Percentiles rank a stretch among this genome's conserved stretches.
These are phyloP conservation scores for Dryas iulia DNA, from an alignment of 1,140 invertebrate genomes.

Conservation along the genomic window DNA sequence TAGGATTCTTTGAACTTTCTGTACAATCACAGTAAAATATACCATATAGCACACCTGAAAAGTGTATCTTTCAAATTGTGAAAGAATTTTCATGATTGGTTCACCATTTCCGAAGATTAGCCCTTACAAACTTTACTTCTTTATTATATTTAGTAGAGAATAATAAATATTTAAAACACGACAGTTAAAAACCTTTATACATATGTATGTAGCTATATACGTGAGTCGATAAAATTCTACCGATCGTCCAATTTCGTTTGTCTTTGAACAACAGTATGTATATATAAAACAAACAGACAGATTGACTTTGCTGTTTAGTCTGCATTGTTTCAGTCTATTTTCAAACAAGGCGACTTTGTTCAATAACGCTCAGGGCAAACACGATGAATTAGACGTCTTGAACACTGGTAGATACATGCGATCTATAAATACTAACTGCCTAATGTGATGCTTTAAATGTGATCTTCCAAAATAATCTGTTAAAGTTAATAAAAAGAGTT, in stretches of 20 bases:
- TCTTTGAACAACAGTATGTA: constrained; percentile 32
- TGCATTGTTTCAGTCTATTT: constrained; percentile 54
- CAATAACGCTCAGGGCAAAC: constrained; percentile 2
- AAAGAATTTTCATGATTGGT: too few species aligned
- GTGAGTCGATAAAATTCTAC: not conserved
- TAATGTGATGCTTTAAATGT: not conserved
- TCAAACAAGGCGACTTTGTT: constrained; percentile 22
- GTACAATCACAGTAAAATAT: too few species aligned
- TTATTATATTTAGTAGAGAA: too few species aligned
- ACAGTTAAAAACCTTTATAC: not conserved
- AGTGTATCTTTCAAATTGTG: too few species aligned
- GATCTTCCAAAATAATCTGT: too few species aligned
- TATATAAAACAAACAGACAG: constrained; percentile 43
- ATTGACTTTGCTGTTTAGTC: constrained; percentile 55
- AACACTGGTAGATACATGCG: not conserved
- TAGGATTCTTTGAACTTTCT: too few species aligned
- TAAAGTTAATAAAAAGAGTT: too few species aligned
- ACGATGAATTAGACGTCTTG: not conserved
- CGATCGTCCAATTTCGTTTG: not conserved
- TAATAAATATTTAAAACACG: too few species aligned
- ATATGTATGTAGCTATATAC: not conserved
- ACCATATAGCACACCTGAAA: too few species aligned
- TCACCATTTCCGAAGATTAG: too few species aligned
- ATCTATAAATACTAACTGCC: not conserved
- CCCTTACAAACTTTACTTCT: too few species aligned